Percentiles rank a stretch among this genome's conserved stretches.
phyloP scores from a whole-genome alignment of 2,113 vertebrate species.

The Forbesichthys papilliferus region DNA sequence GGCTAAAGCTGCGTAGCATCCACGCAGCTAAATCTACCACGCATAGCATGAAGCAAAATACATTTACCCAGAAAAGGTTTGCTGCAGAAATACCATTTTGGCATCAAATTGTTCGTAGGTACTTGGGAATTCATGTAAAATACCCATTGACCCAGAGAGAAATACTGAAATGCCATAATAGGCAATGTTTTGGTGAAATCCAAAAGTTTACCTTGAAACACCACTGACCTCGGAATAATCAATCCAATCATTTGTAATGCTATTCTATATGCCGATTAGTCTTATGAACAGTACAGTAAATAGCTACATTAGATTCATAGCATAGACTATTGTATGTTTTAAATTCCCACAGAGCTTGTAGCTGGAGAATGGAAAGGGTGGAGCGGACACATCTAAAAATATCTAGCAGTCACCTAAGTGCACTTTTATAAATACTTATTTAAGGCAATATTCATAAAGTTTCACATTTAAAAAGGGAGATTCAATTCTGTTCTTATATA shows the following conservation, averaged over 20 bases:
- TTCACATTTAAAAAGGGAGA: background rate
- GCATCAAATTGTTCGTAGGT: too few species aligned
- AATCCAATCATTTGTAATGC: background rate
- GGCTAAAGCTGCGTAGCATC: too few species aligned
- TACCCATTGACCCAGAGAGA: too few species aligned
- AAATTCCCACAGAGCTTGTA: conserved; percentile 33
- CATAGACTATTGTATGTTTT: conserved; percentile 14
- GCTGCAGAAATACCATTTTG: too few species aligned
- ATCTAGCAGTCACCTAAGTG: conserved; percentile 18
- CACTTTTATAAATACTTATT: conserved; percentile 36
- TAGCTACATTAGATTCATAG: conserved; percentile 9
- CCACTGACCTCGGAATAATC: background rate
- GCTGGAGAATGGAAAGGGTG: conserved; percentile 20
- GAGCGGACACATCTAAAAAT: conserved; percentile 7
- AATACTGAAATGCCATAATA: too few species aligned
- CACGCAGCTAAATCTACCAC: too few species aligned
- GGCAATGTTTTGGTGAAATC: too few species aligned
- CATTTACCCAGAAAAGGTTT: too few species aligned
- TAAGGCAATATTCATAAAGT: conserved; percentile 37
- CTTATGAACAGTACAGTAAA: conserved; percentile 12
- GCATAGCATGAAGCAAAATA: too few species aligned
- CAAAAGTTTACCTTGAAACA: too few species aligned
- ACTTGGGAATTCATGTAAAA: too few species aligned
- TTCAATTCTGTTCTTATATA: background rate
- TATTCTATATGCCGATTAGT: background rate